Base-by-base conservation (phyloP, 1,140 invertebrate genomes). In the Liolophura sinensis region DNA sequence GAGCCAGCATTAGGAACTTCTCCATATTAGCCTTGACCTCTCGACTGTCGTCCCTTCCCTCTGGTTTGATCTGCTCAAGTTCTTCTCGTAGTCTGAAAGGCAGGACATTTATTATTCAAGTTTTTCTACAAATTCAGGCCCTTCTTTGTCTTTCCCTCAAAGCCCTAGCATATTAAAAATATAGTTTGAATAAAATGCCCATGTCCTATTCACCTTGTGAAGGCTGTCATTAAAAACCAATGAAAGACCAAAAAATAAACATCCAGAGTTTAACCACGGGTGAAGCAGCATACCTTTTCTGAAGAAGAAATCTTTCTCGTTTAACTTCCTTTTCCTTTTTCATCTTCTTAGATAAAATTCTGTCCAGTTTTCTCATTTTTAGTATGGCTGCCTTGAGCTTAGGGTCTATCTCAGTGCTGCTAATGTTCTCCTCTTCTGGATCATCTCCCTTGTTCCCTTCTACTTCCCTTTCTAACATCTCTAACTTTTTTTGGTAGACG, bases 361-460 rank as follows among this genome's bases (percentile, higher is more conserved):
- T 75, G 66, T 84, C 82, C 16, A 81, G 68, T 70, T 84, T 84
- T 62, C 76, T 74, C 81, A 84, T 84, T 61, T 83, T 82, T 18
- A 79, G 65, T 40, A 79, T 74, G 24, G 79, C 82, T 60, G 77
- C 78, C 60, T 68, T 75, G 20, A 84, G 56, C 51, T 77, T 73
- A 6, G 81, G 82, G 25, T 82, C 80, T 24, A 82, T 64, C 25
- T 77, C 69, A 1, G 56, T 57, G 40, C 58, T 60, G 15, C 65
- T 61, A 5, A 57, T 50, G 14, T 48, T 54, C 56, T 66, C 52
- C 14, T 62, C 61, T 0, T 57, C 52, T 47, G n/a, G 56, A 48
- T 60, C 58, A 52, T 54, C 65, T 54, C 27, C 47, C n/a, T 49
- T 40, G 48, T 12, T 59, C 54, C 14, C 63, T 48, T 25, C 60